phyloP scores from a whole-genome alignment of 2,113 vertebrate genomes.

The Colistium nudipinnis region DNA sequence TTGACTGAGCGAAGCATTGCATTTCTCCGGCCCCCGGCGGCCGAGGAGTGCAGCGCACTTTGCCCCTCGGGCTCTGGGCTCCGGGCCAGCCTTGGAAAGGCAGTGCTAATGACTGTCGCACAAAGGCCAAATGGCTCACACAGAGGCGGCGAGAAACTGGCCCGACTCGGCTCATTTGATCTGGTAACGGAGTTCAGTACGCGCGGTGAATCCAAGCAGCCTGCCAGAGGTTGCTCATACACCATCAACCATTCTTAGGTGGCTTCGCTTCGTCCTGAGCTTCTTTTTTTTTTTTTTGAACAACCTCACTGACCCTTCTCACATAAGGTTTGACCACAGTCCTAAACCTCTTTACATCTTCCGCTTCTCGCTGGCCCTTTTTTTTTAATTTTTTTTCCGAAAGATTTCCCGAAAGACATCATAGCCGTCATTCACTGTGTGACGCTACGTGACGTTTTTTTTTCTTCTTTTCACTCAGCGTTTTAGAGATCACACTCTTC shows the following conservation, averaged over 20 bases:
- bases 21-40: conserved; percentile 36
- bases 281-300: neutral
- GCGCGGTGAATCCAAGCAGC: conserved; percentile 49
- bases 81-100: conserved; percentile 67
- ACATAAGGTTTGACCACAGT: neutral
- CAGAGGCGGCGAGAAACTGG: conserved; percentile 58
- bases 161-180: conserved; percentile 56
- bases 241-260: neutral
- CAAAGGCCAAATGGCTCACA: conserved; percentile 75
- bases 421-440: neutral
- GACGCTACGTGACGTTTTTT: neutral
- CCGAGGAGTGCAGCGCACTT: conserved; percentile 15
- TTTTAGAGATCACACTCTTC: conserved; percentile 10
- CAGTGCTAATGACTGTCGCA: conserved; percentile 77
- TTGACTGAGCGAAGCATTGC: conserved; percentile 4
- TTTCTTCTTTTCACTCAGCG: neutral
- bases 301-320: neutral
- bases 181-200: conserved; percentile 42
- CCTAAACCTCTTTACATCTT: neutral
- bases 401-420: neutral
- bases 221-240: conserved; percentile 21
- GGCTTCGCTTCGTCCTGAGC: neutral
- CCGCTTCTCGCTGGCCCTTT: neutral
- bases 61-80: conserved; percentile 54
- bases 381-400: neutral